A percentile compares a stretch with the other conserved stretches of the same genome.
Conservation (phyloP, 2,113 vertebrate species). For the Labeo catla region DNA sequence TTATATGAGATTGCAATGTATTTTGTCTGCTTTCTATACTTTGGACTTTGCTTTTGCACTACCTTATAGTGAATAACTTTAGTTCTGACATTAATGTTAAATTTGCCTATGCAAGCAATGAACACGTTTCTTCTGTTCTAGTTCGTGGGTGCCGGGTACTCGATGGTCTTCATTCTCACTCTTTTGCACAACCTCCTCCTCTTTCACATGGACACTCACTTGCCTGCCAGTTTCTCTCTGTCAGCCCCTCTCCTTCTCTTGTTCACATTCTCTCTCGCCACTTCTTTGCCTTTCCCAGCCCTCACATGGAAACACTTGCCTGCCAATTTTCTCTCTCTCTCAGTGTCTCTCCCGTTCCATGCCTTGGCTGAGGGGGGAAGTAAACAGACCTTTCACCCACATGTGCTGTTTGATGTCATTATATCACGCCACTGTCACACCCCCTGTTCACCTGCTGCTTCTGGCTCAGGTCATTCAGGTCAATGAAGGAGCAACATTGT, state of each 20-base stretch:
- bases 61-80: no score
- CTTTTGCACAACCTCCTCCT: neutral
- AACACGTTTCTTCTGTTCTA: neutral
- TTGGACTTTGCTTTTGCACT: no score
- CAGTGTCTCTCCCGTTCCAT: neutral
- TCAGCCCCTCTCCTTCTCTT: neutral
- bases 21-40: no score
- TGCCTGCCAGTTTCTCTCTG: conserved; percentile 1
- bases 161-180: neutral
- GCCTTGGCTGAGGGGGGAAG: conserved; percentile 28
- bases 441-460: conserved; percentile 2
- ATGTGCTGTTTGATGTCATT: conserved; percentile 46
- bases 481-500: neutral
- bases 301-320: conserved; percentile 6
- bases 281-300: neutral
- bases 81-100: no score
- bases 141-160: neutral
- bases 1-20: neutral
- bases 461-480: conserved; percentile 22
- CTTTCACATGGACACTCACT: neutral
- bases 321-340: neutral
- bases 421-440: conserved; percentile 36
- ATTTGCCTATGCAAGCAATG: neutral
- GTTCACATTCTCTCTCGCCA: neutral
- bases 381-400: conserved; percentile 63